Evolutionary conservation across 2,797 vertebrate species (phyloP), one percentile per base, ranked within the genome.

Genomic region (Falco biarmicus): DNA sequence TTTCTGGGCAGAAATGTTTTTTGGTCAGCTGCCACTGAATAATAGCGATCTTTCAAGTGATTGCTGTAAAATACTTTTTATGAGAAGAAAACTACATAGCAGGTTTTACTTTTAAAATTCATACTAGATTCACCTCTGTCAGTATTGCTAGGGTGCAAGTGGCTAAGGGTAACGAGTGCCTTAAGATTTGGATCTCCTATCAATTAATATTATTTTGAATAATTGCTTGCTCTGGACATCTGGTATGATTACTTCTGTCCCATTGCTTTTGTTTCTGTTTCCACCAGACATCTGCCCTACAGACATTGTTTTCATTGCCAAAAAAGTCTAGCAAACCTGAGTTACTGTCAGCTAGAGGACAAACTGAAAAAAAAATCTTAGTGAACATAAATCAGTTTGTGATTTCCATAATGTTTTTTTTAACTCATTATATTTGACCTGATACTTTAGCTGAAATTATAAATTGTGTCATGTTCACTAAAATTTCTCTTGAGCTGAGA

Each of bases 221-320:
- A 87, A 89, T 89, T 89, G 54, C 89, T 96, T 82, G 59, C 77
- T 84, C 45, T 90, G 63, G 84, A 87, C 92, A 92, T 93, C 93
- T 97, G 94, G 87, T 78, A 31, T 84, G 51, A 90, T 90, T 84
- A 84, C 63, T 96, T 92, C 89, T 87, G 43, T 90, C 84, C 57
- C 32, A 25, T 53, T 84, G 66, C 66, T 95, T 96, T 96, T 93
- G 81, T 94, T 66, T 95, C 91, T 76, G 0, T 84, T 95, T 92
- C 77, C 84, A 87, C 29, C 63, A 93, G 94, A 95, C 94, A 94
- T 97, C 95, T 95, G 95, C 47, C 84, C 63, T 89, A 29, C 94
- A 94, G 95, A 87, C 59, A 0, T 81, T 90, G 63, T 74, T 96
- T 84, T 84, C 59, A 26, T 69, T 94, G 91, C 78, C 93, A 93